A percentile compares a stretch with the other conserved stretches of the same genome.
These are phyloP conservation scores for Leuciscus idus DNA, from an alignment of 2,113 vertebrate species.

Conservation along the genomic window DNA sequence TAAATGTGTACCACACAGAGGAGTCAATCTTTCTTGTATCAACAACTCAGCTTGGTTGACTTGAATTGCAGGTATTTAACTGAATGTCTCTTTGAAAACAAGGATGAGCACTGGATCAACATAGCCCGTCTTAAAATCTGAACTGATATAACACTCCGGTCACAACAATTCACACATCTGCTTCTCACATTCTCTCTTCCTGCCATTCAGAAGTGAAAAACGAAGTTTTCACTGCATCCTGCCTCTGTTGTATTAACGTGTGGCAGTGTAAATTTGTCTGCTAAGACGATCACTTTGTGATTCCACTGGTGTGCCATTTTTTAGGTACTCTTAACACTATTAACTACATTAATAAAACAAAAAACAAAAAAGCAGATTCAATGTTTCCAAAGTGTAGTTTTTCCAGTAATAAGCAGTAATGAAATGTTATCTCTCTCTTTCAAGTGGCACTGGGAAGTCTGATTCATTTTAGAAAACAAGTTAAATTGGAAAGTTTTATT, in stretches of 20 bases:
- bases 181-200: constrained; percentile 6
- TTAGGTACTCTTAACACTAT: background rate
- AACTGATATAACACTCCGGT: background rate
- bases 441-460: background rate
- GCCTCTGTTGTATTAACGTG: background rate
- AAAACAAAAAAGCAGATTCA: background rate
- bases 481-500: background rate
- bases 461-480: constrained; percentile 1
- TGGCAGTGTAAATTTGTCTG: constrained; percentile 12
- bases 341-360: background rate
- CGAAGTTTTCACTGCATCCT: background rate
- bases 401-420: constrained; percentile 6
- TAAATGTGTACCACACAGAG: constrained; percentile 14
- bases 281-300: background rate
- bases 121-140: background rate
- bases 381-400: background rate
- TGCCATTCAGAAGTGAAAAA: constrained; percentile 12
- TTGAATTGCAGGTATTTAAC: constrained; percentile 12
- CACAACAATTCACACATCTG: background rate
- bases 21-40: background rate
- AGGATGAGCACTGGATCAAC: background rate
- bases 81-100: constrained; percentile 17
- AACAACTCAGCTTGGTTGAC: constrained; percentile 27
- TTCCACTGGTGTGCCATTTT: background rate
- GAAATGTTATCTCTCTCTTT: background rate